phyloP scores from a whole-genome alignment of 2,888 invertebrate genomes.

The Andricus quercusramuli region DNA sequence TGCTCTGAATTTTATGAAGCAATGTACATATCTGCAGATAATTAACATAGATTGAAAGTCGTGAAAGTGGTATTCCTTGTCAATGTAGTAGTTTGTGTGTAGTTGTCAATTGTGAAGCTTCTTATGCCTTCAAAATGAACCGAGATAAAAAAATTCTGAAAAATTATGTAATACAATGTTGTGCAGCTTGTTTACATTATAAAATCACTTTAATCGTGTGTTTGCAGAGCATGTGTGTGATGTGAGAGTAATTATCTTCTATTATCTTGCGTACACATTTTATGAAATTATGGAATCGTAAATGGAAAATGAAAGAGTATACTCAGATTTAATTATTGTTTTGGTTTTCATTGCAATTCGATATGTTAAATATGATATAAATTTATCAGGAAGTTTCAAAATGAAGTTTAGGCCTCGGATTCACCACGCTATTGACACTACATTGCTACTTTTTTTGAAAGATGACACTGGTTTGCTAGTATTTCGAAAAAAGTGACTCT shows the following conservation, averaged over 20 bases:
- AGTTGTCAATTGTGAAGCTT: not conserved
- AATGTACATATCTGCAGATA: not conserved
- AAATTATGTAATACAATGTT: slow-evolving; percentile 29
- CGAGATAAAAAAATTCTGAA: not conserved
- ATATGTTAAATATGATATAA: not conserved
- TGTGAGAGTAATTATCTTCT: slow-evolving; percentile 27
- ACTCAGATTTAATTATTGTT: not conserved
- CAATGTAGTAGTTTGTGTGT: slow-evolving; percentile 9
- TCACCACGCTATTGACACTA: no score
- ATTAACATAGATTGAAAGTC: not conserved
- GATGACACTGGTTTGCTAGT: no score
- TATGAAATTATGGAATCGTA: not conserved
- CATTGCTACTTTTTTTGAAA: no score
- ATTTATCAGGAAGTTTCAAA: not conserved
- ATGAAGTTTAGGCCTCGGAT: no score
- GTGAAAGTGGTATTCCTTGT: not conserved
- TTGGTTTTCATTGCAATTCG: not conserved
- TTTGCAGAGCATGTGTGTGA: slow-evolving; percentile 17
- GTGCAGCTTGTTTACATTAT: slow-evolving; percentile 3
- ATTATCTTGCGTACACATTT: slow-evolving; percentile 1
- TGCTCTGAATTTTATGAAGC: not conserved
- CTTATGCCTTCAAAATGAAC: not conserved
- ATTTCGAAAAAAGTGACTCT: no score
- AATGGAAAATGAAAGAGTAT: not conserved
- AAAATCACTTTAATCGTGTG: slow-evolving; percentile 24